Percentiles rank a stretch among this genome's conserved stretches.
Evolutionary conservation across 2,888 invertebrate genomes (phyloP).

Genomic region (Stenodera caucasica): DNA sequence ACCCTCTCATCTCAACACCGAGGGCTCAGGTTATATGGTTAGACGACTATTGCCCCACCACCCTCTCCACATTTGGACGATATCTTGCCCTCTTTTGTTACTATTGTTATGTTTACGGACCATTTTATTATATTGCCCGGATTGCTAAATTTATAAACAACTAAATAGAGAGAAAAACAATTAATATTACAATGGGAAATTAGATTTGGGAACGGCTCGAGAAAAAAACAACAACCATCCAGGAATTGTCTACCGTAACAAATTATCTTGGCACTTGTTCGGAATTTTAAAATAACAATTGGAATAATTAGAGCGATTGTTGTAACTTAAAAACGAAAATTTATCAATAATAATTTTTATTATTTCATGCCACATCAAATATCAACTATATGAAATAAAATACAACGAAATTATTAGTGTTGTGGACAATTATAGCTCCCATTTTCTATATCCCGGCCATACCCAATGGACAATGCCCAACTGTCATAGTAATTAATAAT

Average conservation of each 20-base stretch:
- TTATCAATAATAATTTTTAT: no score
- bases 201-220: background rate
- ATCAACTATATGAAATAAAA: background rate
- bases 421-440: background rate
- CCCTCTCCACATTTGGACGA: no score
- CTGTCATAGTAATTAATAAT: slow-evolving; percentile 46
- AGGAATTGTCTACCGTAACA: background rate
- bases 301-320: background rate
- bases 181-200: background rate
- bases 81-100: slow-evolving; percentile 33
- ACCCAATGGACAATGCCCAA: slow-evolving; percentile 18
- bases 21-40: slow-evolving; percentile 7
- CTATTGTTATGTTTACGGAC: slow-evolving; percentile 38
- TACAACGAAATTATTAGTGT: background rate
- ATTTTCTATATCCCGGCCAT: background rate
- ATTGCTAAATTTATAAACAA: background rate
- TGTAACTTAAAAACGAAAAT: no score
- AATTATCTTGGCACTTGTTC: background rate
- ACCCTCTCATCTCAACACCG: slow-evolving; percentile 21
- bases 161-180: background rate
- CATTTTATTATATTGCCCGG: slow-evolving; percentile 31
- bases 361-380: no score
- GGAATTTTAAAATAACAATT: slow-evolving; percentile 1
- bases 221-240: background rate
- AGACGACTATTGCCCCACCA: slow-evolving; percentile 13